These are phyloP conservation scores for Dicyrtoma fusca DNA, from an alignment of 2,888 invertebrate genomes.

Conservation along the genomic window DNA sequence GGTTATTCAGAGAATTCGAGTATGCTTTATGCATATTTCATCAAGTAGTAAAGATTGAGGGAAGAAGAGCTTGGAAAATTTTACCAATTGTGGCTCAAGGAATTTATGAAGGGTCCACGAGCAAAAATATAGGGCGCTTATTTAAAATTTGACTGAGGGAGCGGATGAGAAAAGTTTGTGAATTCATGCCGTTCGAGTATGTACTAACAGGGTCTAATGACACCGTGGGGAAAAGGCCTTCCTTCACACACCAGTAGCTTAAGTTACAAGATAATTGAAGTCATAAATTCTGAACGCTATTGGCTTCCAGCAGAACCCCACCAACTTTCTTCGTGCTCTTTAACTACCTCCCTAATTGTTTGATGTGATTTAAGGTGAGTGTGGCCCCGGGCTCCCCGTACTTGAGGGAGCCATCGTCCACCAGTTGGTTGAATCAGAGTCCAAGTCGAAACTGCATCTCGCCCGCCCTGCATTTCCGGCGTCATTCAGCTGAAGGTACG, in stretches of 20 bases:
- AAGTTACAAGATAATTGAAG: constrained; percentile 17
- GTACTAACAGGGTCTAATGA: neutral
- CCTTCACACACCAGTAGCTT: no score
- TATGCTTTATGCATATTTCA: neutral
- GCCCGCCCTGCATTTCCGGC: constrained; percentile 50
- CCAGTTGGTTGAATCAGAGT: constrained; percentile 55
- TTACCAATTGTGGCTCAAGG: neutral
- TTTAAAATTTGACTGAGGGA: constrained; percentile 15
- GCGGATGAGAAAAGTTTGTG: neutral
- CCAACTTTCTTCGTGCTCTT: neutral
- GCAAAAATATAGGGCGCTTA: constrained; percentile 1
- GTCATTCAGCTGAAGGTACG: constrained; percentile 57
- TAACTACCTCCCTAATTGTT: neutral
- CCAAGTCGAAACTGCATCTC: constrained; percentile 54
- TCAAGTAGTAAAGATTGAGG: neutral
- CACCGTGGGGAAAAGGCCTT: neutral
- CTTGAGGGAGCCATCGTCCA: constrained; percentile 54
- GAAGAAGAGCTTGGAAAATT: neutral
- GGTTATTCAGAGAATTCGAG: no score
- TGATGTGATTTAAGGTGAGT: constrained; percentile 37
- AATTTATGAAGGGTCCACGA: no score
- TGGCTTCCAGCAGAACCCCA: neutral
- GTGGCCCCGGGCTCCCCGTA: constrained; percentile 55
- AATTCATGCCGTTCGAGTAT: neutral
- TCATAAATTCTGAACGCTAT: neutral